Conservation (phyloP, 2,797 vertebrate genomes). For the Tenualosa ilisha region DNA sequence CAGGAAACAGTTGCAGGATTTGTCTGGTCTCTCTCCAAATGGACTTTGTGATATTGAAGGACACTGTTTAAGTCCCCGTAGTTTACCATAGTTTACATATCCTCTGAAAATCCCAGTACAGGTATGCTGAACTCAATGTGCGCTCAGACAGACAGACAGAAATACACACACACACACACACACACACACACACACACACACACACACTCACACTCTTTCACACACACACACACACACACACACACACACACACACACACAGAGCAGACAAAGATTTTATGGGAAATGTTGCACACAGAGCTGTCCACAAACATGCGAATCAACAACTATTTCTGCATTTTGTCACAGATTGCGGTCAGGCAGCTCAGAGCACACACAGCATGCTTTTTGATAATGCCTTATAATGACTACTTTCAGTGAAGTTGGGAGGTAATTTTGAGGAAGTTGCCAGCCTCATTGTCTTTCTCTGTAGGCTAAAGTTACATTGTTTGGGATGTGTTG, state of each 20-base stretch:
- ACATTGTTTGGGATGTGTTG: no score
- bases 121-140: no score
- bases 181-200: not conserved
- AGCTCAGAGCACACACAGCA: not conserved
- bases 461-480: no score
- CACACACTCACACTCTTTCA: no score
- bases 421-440: not conserved
- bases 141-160: not conserved
- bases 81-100: not conserved
- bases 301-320: not conserved
- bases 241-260: not conserved
- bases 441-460: not conserved
- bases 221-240: not conserved
- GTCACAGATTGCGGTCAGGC: not conserved
- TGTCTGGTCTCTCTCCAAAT: not conserved
- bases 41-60: not conserved
- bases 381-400: not conserved
- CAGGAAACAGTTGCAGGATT: not conserved
- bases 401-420: not conserved
- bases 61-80: not conserved
- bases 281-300: not conserved
- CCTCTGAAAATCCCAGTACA: constrained; percentile 10
- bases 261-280: no score
- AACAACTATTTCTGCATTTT: not conserved
- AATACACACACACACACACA: not conserved